Conservation (phyloP, 2,888 invertebrate genomes). For the Erebia ligea region DNA sequence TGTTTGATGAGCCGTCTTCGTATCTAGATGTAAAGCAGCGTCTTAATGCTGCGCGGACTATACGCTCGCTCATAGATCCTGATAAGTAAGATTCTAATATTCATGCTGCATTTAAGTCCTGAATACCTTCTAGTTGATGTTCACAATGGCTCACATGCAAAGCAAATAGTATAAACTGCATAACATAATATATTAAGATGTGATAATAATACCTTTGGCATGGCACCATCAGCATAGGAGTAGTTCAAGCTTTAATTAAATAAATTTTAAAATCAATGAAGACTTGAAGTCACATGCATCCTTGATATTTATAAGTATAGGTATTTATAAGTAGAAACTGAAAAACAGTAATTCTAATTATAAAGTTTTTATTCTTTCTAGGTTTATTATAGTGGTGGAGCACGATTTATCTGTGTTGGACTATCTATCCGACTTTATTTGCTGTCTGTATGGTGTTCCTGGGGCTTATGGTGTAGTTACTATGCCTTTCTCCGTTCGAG, state of each 20-base stretch:
- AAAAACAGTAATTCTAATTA: not conserved
- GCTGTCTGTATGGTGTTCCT: conserved; percentile 98
- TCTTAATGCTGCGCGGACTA: conserved; percentile 97
- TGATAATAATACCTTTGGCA: no score
- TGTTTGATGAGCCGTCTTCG: conserved; percentile 99
- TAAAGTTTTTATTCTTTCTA: conserved; percentile 62
- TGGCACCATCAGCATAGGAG: no score
- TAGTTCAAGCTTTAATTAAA: no score
- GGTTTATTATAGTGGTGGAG: conserved; percentile 99
- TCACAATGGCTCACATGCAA: no score
- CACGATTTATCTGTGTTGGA: conserved; percentile 99
- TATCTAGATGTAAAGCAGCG: conserved; percentile 99
- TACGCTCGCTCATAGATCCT: conserved; percentile 94
- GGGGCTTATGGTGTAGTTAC: conserved; percentile 99
- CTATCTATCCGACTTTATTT: conserved; percentile 99
- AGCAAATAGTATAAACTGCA: no score
- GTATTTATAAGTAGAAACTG: no score
- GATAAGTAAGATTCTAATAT: conserved; percentile 87
- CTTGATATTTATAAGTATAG: no score
- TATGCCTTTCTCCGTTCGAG: conserved; percentile 99
- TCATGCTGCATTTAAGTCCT: not conserved
- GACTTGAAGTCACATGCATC: no score
- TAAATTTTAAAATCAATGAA: no score
- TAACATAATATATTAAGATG: no score
- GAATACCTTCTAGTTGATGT: not conserved